These are phyloP conservation scores for Loripinus fragilis DNA, from an alignment of 2,888 invertebrate species.

Conservation along the genomic window DNA sequence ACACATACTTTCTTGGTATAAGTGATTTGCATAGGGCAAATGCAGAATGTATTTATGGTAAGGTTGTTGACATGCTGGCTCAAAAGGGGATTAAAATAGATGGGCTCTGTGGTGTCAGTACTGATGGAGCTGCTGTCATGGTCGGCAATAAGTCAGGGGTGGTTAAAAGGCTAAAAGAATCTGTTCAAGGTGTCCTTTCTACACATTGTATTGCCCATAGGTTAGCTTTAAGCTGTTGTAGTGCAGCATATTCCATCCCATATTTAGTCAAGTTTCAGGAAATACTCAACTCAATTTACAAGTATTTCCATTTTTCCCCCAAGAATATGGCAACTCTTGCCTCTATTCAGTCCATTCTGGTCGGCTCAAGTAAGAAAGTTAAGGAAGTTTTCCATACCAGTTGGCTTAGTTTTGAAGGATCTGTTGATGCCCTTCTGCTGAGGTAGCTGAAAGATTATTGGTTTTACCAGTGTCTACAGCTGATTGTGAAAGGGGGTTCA, in stretches of 20 bases:
- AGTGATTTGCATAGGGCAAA: not conserved
- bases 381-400: no score
- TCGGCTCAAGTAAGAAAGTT: no score
- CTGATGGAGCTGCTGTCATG: conserved; percentile 56
- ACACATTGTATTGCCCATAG: no score
- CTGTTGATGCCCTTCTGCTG: no score
- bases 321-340: conserved; percentile 23
- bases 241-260: conserved; percentile 45
- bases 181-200: no score
- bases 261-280: conserved; percentile 57
- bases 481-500: no score
- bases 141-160: conserved; percentile 51
- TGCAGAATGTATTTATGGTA: no score
- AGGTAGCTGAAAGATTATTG: conserved; percentile 31
- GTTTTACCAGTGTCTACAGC: no score
- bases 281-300: conserved; percentile 37
- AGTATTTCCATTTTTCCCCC: conserved; percentile 33
- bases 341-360: not conserved
- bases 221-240: no score
- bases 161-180: conserved; percentile 35
- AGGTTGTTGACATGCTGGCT: no score
- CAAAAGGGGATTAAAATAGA: no score
- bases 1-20: not conserved
- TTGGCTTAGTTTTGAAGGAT: not conserved
- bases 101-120: not conserved